These are phyloP conservation scores for Aphelenchoides bicaudatus DNA, from an alignment of 2,888 invertebrate genomes.

Conservation along the genomic window DNA sequence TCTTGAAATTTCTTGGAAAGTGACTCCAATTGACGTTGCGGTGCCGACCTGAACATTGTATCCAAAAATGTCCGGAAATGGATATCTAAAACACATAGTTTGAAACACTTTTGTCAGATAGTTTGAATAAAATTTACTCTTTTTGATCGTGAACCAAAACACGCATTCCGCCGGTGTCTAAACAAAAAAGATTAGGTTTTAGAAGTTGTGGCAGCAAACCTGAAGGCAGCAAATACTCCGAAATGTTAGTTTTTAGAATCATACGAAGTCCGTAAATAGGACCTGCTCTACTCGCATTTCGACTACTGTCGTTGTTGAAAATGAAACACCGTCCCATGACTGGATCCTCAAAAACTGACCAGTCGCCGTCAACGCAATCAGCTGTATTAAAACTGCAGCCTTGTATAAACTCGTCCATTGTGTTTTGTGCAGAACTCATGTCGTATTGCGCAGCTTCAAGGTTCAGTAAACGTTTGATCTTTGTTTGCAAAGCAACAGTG, in stretches of 20 bases:
- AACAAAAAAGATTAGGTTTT: too few relatives aligned
- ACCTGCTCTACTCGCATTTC: slow-evolving; percentile 28
- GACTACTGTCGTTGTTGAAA: slow-evolving; percentile 25
- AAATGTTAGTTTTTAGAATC: slow-evolving; percentile 58
- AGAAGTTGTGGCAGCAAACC: too few relatives aligned
- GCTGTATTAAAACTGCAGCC: slow-evolving; percentile 36
- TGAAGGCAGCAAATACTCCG: slow-evolving; percentile 55
- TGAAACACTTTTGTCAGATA: too few relatives aligned
- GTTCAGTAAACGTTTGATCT: slow-evolving; percentile 24
- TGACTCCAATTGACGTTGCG: slow-evolving; percentile 57
- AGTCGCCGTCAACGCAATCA: slow-evolving; percentile 35
- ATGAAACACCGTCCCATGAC: slow-evolving; percentile 35
- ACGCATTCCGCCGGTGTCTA: slow-evolving; percentile 59
- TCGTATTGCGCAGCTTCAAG: slow-evolving; percentile 28
- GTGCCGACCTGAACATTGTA: slow-evolving; percentile 57
- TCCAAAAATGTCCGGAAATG: slow-evolving; percentile 61
- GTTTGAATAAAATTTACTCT: too few relatives aligned
- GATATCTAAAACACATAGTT: too few relatives aligned
- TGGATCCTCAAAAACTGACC: slow-evolving; percentile 28
- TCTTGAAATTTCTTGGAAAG: slow-evolving; percentile 21
- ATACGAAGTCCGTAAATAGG: slow-evolving; percentile 46
- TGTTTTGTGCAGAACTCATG: not conserved
- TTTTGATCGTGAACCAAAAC: slow-evolving; percentile 58
- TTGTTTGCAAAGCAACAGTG: slow-evolving; percentile 32
- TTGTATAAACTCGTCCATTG: slow-evolving; percentile 24